These are phyloP conservation scores for Pygocentrus nattereri DNA, from an alignment of 2,797 vertebrate species.

Conservation along the genomic window DNA sequence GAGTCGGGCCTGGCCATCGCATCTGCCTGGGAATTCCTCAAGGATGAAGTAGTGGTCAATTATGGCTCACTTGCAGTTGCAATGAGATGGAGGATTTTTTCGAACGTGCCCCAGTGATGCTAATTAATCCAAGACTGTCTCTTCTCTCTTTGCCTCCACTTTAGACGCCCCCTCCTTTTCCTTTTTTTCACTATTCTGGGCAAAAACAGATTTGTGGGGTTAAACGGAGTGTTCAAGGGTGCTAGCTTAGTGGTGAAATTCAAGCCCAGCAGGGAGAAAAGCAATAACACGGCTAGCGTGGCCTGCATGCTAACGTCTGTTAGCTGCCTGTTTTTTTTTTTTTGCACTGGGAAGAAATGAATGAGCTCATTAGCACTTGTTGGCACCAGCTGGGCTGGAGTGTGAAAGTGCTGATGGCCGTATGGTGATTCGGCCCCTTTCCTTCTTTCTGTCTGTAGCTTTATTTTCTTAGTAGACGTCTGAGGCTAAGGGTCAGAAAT, in stretches of 20 bases:
- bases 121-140: constrained; percentile 57
- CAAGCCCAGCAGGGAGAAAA: constrained; percentile 7
- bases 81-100: constrained; percentile 60
- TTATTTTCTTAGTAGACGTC: background rate
- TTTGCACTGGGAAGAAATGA: constrained; percentile 22
- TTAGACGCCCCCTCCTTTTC: background rate
- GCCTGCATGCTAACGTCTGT: constrained; percentile 38
- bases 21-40: constrained; percentile 54
- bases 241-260: constrained; percentile 23
- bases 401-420: constrained; percentile 32
- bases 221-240: constrained; percentile 17
- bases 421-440: constrained; percentile 4
- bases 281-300: constrained; percentile 22
- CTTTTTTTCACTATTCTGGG: background rate
- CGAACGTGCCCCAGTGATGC: constrained; percentile 25
- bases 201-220: constrained; percentile 31
- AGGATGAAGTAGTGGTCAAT: constrained; percentile 56
- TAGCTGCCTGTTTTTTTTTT: constrained; percentile 4
- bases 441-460: background rate
- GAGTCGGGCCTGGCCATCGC: constrained; percentile 51
- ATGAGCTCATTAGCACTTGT: constrained; percentile 45
- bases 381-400: constrained; percentile 34
- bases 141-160: constrained; percentile 6
- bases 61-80: constrained; percentile 59
- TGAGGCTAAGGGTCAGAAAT: background rate